Percentiles rank a stretch among this genome's conserved stretches.
phyloP scores from a whole-genome alignment of 2,797 vertebrate species.

The Anguilla marmorata region DNA sequence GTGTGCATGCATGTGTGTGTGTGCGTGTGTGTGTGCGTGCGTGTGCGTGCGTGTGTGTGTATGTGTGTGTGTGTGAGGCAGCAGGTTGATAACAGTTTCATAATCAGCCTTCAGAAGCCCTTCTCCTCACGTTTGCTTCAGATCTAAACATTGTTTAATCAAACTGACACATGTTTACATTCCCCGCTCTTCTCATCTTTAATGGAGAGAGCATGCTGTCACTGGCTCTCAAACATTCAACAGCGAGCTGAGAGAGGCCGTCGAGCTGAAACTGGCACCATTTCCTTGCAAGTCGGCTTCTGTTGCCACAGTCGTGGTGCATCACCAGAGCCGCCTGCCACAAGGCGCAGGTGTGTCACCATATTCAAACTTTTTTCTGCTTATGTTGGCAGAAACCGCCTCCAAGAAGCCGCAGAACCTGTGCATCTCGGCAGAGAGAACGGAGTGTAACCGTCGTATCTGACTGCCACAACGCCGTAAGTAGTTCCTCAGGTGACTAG shows the following conservation, averaged over 20 bases:
- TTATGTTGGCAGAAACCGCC: too few species aligned
- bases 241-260: not conserved
- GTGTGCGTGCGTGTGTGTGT: too few species aligned
- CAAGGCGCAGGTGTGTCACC: too few species aligned
- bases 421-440: not conserved
- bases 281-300: not conserved
- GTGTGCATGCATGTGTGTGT: not conserved
- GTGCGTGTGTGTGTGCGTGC: not conserved
- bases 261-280: not conserved
- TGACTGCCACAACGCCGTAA: not conserved
- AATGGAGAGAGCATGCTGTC: slow-evolving; percentile 32
- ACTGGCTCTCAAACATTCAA: not conserved
- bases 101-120: slow-evolving; percentile 5
- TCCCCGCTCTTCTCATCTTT: slow-evolving; percentile 34
- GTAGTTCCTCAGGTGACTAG: not conserved
- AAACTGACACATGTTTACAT: slow-evolving; percentile 35
- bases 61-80: too few species aligned
- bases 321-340: too few species aligned
- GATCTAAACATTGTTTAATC: slow-evolving; percentile 28
- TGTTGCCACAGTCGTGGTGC: not conserved
- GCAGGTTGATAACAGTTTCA: not conserved
- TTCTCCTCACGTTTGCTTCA: slow-evolving; percentile 6
- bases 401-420: too few species aligned
- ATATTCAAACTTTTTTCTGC: too few species aligned
- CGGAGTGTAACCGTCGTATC: too few species aligned